Evolutionary conservation across 2,797 vertebrate species (phyloP).

Genomic region (Tympanoctomys barrerae): DNA sequence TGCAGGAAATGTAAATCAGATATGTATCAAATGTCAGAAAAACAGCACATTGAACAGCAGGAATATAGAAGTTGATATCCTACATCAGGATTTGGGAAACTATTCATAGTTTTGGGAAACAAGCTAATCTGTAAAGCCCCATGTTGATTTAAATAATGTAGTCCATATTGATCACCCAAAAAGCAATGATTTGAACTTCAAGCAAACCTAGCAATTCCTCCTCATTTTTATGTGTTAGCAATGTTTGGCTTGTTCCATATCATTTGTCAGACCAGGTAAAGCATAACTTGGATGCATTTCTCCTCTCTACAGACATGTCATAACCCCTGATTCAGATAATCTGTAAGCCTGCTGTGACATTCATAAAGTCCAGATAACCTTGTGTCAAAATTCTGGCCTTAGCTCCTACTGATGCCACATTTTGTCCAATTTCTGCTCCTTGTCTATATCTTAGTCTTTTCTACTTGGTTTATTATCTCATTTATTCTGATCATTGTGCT

Average conservation of each 20-base stretch:
- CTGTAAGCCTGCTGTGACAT: neutral
- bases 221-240: neutral
- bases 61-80: neutral
- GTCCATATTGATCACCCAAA: neutral
- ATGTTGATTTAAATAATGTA: neutral
- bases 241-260: neutral
- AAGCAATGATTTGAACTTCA: neutral
- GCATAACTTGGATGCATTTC: neutral
- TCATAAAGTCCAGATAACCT: neutral
- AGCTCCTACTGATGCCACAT: neutral
- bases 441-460: neutral
- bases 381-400: conserved; percentile 10
- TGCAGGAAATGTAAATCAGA: neutral
- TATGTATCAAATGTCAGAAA: neutral
- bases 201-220: neutral
- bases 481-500: neutral
- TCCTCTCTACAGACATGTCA: neutral
- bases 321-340: neutral
- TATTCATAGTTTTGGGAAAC: neutral
- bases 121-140: neutral
- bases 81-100: conserved; percentile 1
- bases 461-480: neutral
- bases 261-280: neutral
- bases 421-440: neutral
- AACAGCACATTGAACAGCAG: neutral